Percentiles rank a stretch among this genome's conserved stretches.
These are phyloP conservation scores for Candidula unifasciata DNA, from an alignment of 2,888 invertebrate genomes.

Conservation along the genomic window DNA sequence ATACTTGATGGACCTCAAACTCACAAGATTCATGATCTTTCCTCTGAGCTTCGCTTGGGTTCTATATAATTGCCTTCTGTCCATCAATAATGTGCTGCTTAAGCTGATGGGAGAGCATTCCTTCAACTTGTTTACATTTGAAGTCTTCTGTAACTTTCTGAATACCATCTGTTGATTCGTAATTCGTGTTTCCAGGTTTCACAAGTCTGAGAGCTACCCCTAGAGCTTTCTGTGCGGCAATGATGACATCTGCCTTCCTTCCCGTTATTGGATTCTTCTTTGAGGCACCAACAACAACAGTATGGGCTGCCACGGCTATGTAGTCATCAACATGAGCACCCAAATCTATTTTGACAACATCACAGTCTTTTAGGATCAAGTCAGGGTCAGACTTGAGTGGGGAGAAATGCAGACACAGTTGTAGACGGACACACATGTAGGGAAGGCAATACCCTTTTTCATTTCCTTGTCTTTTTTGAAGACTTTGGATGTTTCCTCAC, in stretches of 20 bases:
- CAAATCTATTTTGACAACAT: slow-evolving; percentile 98
- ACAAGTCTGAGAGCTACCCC: slow-evolving; percentile 96
- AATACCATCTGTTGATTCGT: slow-evolving; percentile 92
- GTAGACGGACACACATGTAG: slow-evolving; percentile 98
- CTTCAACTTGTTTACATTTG: slow-evolving; percentile 97
- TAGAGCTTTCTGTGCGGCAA: slow-evolving; percentile 96
- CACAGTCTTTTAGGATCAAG: slow-evolving; percentile 87
- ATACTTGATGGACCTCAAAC: slow-evolving; percentile 97
- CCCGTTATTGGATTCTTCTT: slow-evolving; percentile 88
- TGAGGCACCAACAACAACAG: slow-evolving; percentile 90
- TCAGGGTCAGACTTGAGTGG: slow-evolving; percentile 93
- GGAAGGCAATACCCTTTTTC: slow-evolving; percentile 97
- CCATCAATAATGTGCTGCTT: slow-evolving; percentile 92
- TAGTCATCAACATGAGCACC: slow-evolving; percentile 99
- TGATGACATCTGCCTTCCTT: slow-evolving; percentile 93
- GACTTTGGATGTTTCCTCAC: slow-evolving; percentile 95
- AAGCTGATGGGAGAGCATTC: slow-evolving; percentile 88
- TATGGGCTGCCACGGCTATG: slow-evolving; percentile 98
- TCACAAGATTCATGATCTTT: slow-evolving; percentile 98
- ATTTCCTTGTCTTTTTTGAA: slow-evolving; percentile 99
- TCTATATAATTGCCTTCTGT: slow-evolving; percentile 97
- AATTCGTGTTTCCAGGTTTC: slow-evolving; percentile 93
- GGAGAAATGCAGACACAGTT: slow-evolving; percentile 99
- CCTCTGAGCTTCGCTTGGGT: slow-evolving; percentile 96
- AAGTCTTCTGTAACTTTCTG: slow-evolving; percentile 94